These are phyloP conservation scores for Sarcophaga rosellei DNA, from an alignment of 2,888 invertebrate genomes.

Conservation along the genomic window DNA sequence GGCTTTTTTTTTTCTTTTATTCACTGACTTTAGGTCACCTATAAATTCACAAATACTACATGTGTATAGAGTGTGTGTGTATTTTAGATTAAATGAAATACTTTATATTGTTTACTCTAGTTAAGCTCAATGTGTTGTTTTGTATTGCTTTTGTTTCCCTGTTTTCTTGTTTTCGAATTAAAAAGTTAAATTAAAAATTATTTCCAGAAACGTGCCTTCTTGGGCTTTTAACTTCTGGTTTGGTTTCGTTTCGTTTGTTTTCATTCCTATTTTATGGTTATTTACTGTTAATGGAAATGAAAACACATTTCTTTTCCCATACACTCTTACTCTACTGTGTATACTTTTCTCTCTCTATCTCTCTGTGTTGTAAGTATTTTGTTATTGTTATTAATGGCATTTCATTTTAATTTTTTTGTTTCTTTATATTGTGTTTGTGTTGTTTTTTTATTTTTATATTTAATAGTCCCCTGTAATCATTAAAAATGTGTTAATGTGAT, in stretches of 20 bases:
- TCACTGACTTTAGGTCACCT: not conserved
- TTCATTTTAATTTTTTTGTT: not conserved
- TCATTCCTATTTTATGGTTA: not conserved
- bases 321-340: not conserved
- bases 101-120: not conserved
- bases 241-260: not conserved
- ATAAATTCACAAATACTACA: not conserved
- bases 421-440: not conserved
- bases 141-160: not conserved
- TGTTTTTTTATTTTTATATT: slow-evolving; percentile 12
- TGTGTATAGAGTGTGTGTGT: too few relatives aligned
- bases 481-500: slow-evolving; percentile 55
- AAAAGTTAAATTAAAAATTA: slow-evolving; percentile 32
- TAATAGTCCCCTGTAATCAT: slow-evolving; percentile 18
- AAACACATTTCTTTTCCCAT: not conserved
- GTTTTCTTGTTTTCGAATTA: not conserved
- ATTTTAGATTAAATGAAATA: too few relatives aligned
- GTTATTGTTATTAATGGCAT: not conserved
- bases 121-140: not conserved
- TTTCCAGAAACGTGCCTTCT: slow-evolving; percentile 7
- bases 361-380: not conserved
- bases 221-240: not conserved
- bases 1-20: too few relatives aligned
- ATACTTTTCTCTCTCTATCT: not conserved
- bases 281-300: not conserved